Percentiles rank a stretch among this genome's conserved stretches.
These are phyloP conservation scores for Larimichthys crocea DNA, from an alignment of 2,113 vertebrate species.

Conservation along the genomic window DNA sequence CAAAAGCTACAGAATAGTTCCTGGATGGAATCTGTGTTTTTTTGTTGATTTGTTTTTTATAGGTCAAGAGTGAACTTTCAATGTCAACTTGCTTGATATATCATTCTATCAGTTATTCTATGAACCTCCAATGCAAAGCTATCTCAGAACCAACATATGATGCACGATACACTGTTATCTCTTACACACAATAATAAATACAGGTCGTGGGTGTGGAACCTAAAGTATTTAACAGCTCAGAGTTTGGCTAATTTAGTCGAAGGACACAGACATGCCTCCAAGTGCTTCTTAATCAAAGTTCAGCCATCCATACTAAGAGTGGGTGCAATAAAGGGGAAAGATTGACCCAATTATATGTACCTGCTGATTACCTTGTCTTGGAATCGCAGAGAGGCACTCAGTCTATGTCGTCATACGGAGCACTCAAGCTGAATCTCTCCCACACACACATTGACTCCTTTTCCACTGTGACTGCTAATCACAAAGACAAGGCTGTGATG, in stretches of 20 bases:
- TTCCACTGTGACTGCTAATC: constrained; percentile 32
- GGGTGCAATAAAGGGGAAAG: constrained; percentile 40
- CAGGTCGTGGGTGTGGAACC: background rate
- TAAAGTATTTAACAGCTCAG: background rate
- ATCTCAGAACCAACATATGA: background rate
- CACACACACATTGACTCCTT: constrained; percentile 28
- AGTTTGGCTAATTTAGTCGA: constrained; percentile 31
- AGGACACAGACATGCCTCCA: constrained; percentile 19
- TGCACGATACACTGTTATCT: background rate
- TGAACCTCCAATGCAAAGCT: background rate
- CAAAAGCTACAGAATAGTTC: background rate
- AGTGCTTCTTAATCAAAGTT: constrained; percentile 68
- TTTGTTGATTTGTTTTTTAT: background rate
- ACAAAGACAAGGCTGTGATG: constrained; percentile 21
- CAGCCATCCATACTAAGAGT: constrained; percentile 50
- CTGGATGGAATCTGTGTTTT: background rate
- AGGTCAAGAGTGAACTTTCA: background rate
- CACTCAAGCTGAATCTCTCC: constrained; percentile 7
- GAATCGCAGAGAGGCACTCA: constrained; percentile 42
- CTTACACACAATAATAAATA: background rate
- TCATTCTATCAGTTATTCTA: background rate
- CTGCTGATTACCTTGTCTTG: constrained; percentile 66
- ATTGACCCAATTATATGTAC: constrained; percentile 65
- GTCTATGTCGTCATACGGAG: background rate
- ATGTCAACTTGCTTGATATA: background rate